Base-by-base conservation (phyloP, 2,113 vertebrate genomes). In the Baryphthengus martii region DNA sequence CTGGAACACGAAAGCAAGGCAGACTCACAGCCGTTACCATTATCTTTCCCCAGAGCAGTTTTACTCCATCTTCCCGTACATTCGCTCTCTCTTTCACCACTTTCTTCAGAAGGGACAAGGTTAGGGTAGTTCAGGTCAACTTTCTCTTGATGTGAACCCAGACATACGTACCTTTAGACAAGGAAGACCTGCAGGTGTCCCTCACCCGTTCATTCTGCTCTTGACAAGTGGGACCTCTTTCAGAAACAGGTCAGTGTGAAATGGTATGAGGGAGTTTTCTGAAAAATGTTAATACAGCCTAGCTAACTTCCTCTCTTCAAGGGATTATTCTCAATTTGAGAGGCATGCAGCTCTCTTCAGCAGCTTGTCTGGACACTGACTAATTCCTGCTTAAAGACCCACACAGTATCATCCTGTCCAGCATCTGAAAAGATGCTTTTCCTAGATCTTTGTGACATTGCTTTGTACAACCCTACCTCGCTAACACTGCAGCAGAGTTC, bases 181-280 rank as follows among this genome's bases (percentile, higher is more conserved):
- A 73, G 55, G 63, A 19, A 39, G 68, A 67, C 58, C 58, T 12
- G 5, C 39, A 12, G 56, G 88, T 58, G 66, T 74, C 52, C 58
- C 81, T 55, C 4, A 0, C 35, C 29, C 78, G 37, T 37, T 55
- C 61, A 13, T 70, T n/a, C 89, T 44, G 90, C 17, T 25, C 67
- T n/a, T 14, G 70, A 47, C 45, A n/a, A 80, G 16, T 45, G 52
- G 74, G 61, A 31, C 13, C 0, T 6, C 59, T 68, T 37, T 40
- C 63, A 47, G 65, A 33, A 45, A 53, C 40, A 15, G 3, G 1
- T 42, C 9, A 1, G 25, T 0, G 1, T 5, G 25, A 24, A 66
- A 55, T 31, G 19, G 1, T 6, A 44, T 39, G 24, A 19, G 39
- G 31, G 59, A 80, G 59, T 25, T 3, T n/a, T 50, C 19, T 59